phyloP scores from a whole-genome alignment of 1,140 invertebrate genomes.

The Glomeris maerens region DNA sequence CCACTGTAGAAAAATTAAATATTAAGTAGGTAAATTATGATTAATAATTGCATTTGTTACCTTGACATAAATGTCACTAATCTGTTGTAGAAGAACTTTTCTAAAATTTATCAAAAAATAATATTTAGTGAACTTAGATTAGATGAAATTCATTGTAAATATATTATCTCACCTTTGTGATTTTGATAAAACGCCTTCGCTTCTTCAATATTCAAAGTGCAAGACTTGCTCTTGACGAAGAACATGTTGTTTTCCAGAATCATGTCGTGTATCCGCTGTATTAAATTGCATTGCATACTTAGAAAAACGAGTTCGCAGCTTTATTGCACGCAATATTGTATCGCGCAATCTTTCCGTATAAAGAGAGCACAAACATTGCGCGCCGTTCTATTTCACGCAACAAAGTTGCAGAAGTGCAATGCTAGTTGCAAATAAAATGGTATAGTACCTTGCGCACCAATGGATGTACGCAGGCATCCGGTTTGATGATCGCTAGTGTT shows the following conservation, averaged over 20 bases:
- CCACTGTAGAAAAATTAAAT: slow-evolving; percentile 46
- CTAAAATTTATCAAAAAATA: slow-evolving; percentile 19
- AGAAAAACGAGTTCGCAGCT: no score
- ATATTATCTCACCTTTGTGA: slow-evolving; percentile 41
- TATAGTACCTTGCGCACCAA: no score
- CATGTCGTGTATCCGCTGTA: slow-evolving; percentile 45
- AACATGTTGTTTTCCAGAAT: slow-evolving; percentile 58
- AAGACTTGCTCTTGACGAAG: slow-evolving; percentile 51
- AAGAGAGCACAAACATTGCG: no score
- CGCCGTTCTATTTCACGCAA: no score
- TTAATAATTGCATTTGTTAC: slow-evolving; percentile 31
- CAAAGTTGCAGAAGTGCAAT: no score
- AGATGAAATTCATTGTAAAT: slow-evolving; percentile 12
- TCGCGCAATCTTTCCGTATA: no score
- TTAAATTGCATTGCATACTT: no score
- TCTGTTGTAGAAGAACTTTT: slow-evolving; percentile 75
- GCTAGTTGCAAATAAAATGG: no score
- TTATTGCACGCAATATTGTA: no score
- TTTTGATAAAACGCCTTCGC: slow-evolving; percentile 68
- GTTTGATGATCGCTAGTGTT: no score
- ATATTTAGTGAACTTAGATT: not conserved
- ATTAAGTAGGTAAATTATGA: slow-evolving; percentile 8
- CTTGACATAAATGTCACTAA: slow-evolving; percentile 71
- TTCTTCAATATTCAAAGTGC: slow-evolving; percentile 42
- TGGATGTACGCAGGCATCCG: no score